Percentiles rank a stretch among this genome's conserved stretches.
phyloP scores from a whole-genome alignment of 2,113 vertebrate species.

The Oreotrochilus melanogaster region DNA sequence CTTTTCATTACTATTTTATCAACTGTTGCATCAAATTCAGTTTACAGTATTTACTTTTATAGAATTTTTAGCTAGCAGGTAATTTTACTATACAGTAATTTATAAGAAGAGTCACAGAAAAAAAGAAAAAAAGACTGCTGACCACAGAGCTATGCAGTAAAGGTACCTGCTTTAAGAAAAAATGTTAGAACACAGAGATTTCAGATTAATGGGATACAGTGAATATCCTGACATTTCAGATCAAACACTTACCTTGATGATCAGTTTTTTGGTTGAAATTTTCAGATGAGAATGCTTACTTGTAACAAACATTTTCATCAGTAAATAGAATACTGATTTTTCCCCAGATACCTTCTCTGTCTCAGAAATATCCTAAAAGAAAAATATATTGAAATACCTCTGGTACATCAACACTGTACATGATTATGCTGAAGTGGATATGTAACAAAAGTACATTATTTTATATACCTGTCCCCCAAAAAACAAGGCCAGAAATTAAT shows the following conservation, averaged over 20 bases:
- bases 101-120: background rate
- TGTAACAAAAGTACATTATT: background rate
- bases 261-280: constrained; percentile 84
- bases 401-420: background rate
- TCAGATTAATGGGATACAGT: background rate
- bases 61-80: background rate
- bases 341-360: constrained; percentile 78
- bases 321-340: constrained; percentile 89
- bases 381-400: background rate
- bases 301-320: constrained; percentile 94
- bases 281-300: constrained; percentile 83
- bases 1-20: background rate
- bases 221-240: background rate
- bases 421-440: background rate
- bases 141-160: background rate
- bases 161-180: background rate
- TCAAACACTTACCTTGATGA: constrained; percentile 86
- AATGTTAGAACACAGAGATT: background rate
- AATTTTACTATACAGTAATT: background rate
- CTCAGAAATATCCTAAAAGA: constrained; percentile 80
- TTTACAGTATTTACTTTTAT: background rate
- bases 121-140: background rate
- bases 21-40: background rate
- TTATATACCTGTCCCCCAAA: background rate
- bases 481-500: background rate